Conservation (phyloP, 2,888 invertebrate genomes). For the Lordiphosa andalusiaca region DNA sequence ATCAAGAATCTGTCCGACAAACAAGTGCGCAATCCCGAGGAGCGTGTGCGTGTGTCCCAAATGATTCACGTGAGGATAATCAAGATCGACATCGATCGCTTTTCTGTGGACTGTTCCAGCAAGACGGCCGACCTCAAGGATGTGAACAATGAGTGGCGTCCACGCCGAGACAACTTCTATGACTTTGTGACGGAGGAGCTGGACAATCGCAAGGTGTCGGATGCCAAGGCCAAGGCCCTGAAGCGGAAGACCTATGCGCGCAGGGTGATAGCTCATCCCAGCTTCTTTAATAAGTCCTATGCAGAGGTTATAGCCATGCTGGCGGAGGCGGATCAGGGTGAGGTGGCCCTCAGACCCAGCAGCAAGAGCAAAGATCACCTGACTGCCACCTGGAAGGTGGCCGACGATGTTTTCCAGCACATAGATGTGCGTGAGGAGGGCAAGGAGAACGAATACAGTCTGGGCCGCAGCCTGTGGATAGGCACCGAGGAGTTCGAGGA, state of each 20-base stretch:
- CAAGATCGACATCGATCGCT: slow-evolving; percentile 97
- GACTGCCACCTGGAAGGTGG: slow-evolving; percentile 99
- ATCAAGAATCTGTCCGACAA: slow-evolving; percentile 96
- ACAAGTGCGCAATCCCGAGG: slow-evolving; percentile 95
- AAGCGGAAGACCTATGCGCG: slow-evolving; percentile 86
- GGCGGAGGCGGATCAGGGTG: slow-evolving; percentile 96
- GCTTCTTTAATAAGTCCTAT: slow-evolving; percentile 97
- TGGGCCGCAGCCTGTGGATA: slow-evolving; percentile 94
- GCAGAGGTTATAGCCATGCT: slow-evolving; percentile 95
- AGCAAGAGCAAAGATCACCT: slow-evolving; percentile 98
- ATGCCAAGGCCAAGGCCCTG: slow-evolving; percentile 82
- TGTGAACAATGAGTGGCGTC: slow-evolving; percentile 94
- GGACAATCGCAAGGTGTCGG: slow-evolving; percentile 89
- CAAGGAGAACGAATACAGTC: slow-evolving; percentile 96
- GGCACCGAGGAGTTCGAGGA: slow-evolving; percentile 97
- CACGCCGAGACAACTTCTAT: slow-evolving; percentile 93
- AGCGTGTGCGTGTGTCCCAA: slow-evolving; percentile 92
- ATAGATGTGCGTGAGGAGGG: slow-evolving; percentile 97
- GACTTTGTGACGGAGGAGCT: slow-evolving; percentile 91
- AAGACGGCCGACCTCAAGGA: slow-evolving; percentile 95
- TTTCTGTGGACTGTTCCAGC: slow-evolving; percentile 95
- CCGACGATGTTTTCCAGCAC: slow-evolving; percentile 96
- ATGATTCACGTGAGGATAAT: slow-evolving; percentile 92
- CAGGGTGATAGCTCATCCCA: slow-evolving; percentile 97
- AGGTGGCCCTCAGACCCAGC: slow-evolving; percentile 97